Evolutionary conservation across 2,888 invertebrate genomes (phyloP).

Genomic region (Stegana nigrithorax): DNA sequence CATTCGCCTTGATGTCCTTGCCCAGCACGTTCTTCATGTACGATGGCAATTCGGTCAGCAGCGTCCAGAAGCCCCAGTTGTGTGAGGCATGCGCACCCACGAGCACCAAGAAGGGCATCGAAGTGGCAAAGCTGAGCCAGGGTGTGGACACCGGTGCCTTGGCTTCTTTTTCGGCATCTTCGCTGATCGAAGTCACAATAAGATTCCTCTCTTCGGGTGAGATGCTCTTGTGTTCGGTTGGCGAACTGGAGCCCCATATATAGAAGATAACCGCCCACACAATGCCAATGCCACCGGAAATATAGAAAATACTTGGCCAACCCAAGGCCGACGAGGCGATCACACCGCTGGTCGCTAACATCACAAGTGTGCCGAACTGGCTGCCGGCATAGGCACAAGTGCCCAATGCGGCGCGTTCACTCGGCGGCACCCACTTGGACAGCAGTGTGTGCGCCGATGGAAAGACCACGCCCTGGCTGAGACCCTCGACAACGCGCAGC

Average conservation of each 20-base stretch:
- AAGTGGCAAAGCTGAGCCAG: slow-evolving; percentile 80
- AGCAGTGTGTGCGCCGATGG: slow-evolving; percentile 77
- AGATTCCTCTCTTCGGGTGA: slow-evolving; percentile 75
- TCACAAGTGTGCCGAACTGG: slow-evolving; percentile 82
- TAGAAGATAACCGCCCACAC: slow-evolving; percentile 74
- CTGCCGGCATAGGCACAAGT: slow-evolving; percentile 79
- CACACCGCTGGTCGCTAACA: slow-evolving; percentile 79
- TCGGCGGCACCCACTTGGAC: slow-evolving; percentile 78
- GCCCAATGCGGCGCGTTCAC: slow-evolving; percentile 76
- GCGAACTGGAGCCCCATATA: slow-evolving; percentile 76
- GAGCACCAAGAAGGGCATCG: slow-evolving; percentile 81
- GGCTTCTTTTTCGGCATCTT: slow-evolving; percentile 40
- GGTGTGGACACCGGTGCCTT: slow-evolving; percentile 72
- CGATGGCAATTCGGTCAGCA: slow-evolving; percentile 83
- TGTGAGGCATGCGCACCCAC: slow-evolving; percentile 79
- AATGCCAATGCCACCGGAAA: slow-evolving; percentile 75
- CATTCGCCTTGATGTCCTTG: slow-evolving; percentile 79
- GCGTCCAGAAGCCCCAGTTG: slow-evolving; percentile 84
- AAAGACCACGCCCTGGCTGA: slow-evolving; percentile 77
- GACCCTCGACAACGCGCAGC: slow-evolving; percentile 76
- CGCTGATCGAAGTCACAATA: slow-evolving; percentile 73
- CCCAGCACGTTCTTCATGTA: slow-evolving; percentile 81
- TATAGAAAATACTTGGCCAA: slow-evolving; percentile 84
- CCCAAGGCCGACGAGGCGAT: slow-evolving; percentile 77
- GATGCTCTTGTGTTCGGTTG: slow-evolving; percentile 73